Evolutionary conservation across 2,888 invertebrate species (phyloP).

Genomic region (Dyspetes luteomarginatus): DNA sequence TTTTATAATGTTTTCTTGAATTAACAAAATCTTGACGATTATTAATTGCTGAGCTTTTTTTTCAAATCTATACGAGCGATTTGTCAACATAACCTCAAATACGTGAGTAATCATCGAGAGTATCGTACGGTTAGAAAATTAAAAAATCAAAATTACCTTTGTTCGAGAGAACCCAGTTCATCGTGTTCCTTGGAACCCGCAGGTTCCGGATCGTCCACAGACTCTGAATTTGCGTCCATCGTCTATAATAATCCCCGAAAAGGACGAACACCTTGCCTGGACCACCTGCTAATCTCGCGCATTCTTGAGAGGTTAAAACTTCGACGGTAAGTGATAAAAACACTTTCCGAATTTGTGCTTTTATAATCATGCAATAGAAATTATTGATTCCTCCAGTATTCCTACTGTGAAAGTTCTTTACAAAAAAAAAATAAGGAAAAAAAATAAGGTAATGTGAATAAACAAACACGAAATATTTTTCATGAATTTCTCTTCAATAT

Average conservation of each 20-base stretch:
- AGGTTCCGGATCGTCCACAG: constrained; percentile 61
- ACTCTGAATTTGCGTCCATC: constrained; percentile 63
- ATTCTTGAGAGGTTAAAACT: constrained; percentile 36
- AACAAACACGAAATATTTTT: background rate
- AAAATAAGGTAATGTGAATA: background rate
- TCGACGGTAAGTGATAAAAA: background rate
- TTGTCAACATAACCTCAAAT: constrained; percentile 38
- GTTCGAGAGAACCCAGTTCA: constrained; percentile 69
- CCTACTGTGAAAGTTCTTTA: too few relatives aligned
- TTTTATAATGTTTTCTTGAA: background rate
- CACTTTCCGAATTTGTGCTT: background rate
- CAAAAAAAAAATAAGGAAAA: too few relatives aligned
- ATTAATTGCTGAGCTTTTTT: too few relatives aligned
- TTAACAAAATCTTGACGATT: too few relatives aligned
- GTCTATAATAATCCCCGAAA: background rate
- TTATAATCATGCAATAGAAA: background rate
- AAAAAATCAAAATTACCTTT: constrained; percentile 70
- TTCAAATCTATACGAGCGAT: background rate
- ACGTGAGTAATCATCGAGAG: background rate
- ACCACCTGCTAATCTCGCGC: background rate
- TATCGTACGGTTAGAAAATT: background rate
- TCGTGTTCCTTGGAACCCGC: constrained; percentile 60
- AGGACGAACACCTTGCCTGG: constrained; percentile 2
- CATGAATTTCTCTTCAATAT: background rate
- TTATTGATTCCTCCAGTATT: too few relatives aligned